phyloP scores from a whole-genome alignment of 2,797 vertebrate species.

The Helarctos malayanus region DNA sequence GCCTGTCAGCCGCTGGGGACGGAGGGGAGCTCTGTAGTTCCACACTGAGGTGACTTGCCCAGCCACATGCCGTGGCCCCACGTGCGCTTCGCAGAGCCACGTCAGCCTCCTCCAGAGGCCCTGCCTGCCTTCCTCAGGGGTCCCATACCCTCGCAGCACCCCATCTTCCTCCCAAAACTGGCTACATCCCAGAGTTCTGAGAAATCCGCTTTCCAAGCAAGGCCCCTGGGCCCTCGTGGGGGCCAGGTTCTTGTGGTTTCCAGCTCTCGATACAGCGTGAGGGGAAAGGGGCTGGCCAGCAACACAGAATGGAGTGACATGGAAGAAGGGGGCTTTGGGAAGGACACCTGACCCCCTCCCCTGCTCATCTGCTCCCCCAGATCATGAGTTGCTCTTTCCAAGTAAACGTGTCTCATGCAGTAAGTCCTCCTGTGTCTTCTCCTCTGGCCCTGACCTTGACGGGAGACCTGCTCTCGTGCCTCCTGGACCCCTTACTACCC shows the following conservation, averaged over 20 bases:
- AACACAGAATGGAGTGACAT: neutral
- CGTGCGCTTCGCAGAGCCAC: rapidly evolving
- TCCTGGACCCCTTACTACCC: neutral
- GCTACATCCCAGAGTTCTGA: neutral
- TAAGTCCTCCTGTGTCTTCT: neutral
- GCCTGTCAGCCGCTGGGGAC: too few relatives aligned
- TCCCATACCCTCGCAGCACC: neutral
- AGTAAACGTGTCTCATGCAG: neutral
- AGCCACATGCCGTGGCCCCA: rapidly evolving
- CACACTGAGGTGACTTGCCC: neutral
- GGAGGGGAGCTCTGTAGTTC: neutral
- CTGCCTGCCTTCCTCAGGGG: neutral
- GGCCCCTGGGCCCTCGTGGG: neutral
- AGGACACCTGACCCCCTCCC: neutral
- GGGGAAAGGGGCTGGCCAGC: neutral
- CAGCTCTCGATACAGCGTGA: neutral
- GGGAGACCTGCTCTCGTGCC: neutral
- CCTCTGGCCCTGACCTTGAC: neutral
- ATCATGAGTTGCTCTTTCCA: conserved; percentile 28
- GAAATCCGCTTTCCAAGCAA: neutral
- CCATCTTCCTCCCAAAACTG: neutral
- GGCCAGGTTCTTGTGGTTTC: neutral
- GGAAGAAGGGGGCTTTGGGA: neutral
- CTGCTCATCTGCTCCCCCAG: neutral
- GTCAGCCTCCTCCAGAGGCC: neutral